Evolutionary conservation across 1,140 invertebrate genomes (phyloP).

Genomic region (Drosophila orena): DNA sequence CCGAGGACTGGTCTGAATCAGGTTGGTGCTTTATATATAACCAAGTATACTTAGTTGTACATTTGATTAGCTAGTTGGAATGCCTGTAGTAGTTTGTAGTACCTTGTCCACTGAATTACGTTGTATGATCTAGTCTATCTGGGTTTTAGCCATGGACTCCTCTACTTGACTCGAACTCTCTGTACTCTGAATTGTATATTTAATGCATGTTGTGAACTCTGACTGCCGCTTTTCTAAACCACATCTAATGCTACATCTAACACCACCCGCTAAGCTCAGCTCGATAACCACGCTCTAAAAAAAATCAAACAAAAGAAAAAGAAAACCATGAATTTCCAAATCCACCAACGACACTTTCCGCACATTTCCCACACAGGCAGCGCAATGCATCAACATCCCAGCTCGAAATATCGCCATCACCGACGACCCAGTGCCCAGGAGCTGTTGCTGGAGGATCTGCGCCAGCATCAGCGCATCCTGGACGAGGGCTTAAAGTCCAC

Average conservation of each 20-base stretch:
- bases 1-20: slow-evolving; percentile 70
- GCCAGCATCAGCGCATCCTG: slow-evolving; percentile 74
- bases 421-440: slow-evolving; percentile 71
- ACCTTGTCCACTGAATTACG: slow-evolving; percentile 32
- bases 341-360: slow-evolving; percentile 79
- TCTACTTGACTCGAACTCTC: slow-evolving; percentile 69
- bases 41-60: slow-evolving; percentile 7
- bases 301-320: slow-evolving; percentile 19
- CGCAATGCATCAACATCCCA: slow-evolving; percentile 37
- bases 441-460: slow-evolving; percentile 72
- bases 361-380: slow-evolving; percentile 62
- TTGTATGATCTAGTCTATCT: slow-evolving; percentile 46
- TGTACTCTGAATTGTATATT: slow-evolving; percentile 41
- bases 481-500: slow-evolving; percentile 83
- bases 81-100: slow-evolving; percentile 61
- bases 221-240: slow-evolving; percentile 44
- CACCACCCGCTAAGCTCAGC: slow-evolving; percentile 48
- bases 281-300: slow-evolving; percentile 46
- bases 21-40: slow-evolving; percentile 52
- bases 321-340: slow-evolving; percentile 25
- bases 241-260: slow-evolving; percentile 52
- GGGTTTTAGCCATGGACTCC: slow-evolving; percentile 63
- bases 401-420: slow-evolving; percentile 12
- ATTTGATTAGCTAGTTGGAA: slow-evolving; percentile 49
- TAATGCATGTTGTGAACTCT: slow-evolving; percentile 67